Base-by-base conservation (phyloP, 2,113 vertebrate species). In the Seriola quinqueradiata region DNA sequence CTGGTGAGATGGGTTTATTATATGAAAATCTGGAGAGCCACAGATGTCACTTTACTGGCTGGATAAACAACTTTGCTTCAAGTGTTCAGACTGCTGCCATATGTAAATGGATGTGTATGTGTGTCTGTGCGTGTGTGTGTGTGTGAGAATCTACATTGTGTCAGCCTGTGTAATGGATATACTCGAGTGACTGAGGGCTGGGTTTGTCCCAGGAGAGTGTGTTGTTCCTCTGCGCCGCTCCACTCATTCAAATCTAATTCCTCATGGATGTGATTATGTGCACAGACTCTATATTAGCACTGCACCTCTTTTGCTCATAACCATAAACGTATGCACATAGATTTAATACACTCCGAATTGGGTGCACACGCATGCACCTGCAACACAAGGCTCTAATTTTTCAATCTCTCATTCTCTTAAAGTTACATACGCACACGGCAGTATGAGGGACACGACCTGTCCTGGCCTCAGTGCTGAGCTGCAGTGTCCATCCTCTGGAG, bases 201-300 rank as follows among this genome's bases (percentile, higher is more conserved):
- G 13, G 72, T 65, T 17, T n/a, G 65, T 78, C 82, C 65, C 46
- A 3, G 54, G 66, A 72, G 44, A 12, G 12, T 46, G 13, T 10
- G 8, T 36, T 28, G 55, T 38, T 54, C 70, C 64, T 69, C 42
- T 59, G n/a, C 54, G 38, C 23, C 42, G 23, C 5, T 5, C 48
- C 0, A 8, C 75, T 75, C 38, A 19, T 54, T 81, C 63, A 82
- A 76, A 69, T 83, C 28, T 42, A 63, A 81, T 71, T 79, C 75
- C 54, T 36, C 40, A 38, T 23, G 63, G 54, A 57, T 61, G 58
- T 28, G 4, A 66, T 50, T 52, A 57, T 58, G 65, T 48, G 48
- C 69, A 42, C 58, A 28, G 25, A 58, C 60, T 76, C 50, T 2
- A 57, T 28, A 58, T 64, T 11, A 70, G 16, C 32, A 21, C 34